Evolutionary conservation across 2,113 vertebrate genomes (phyloP), one percentile per base, ranked within the genome.

Genomic region (Datnioides undecimradiatus): DNA sequence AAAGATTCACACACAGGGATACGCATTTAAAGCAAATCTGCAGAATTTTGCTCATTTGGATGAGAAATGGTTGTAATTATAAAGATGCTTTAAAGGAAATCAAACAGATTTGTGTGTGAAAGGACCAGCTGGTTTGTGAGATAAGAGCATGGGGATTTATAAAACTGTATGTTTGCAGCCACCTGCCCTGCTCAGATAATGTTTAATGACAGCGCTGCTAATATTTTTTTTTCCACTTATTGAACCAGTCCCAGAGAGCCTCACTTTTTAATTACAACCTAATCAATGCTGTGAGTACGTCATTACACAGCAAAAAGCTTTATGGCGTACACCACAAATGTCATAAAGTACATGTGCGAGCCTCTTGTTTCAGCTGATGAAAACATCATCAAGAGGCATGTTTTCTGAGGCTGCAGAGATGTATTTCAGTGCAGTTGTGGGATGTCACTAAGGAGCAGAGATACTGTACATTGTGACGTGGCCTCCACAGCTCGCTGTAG

Each of bases 181-280:
- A 82, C 77, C 75, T 88, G 82, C 76, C 11, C 48, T 10, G 76
- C 52, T 85, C 66, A 80, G 76, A 86, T 76, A 77, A 40, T 33
- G 73, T 84, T 82, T 81, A 84, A 91, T 78, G 74, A 77, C 86
- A 82, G 63, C 16, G 13, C 67, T 71, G 85, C 73, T 70, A 74
- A 84, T 81, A 76, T 88, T 85, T 92, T 91, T 88, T 85, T 92
- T 91, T 91, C 88, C 87, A 90, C 60, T 81, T 92, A 92, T 93
- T 93, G 92, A 93, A 84, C 92, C 92, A 79, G 80, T 79, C 73
- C 74, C 85, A 80, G 70, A 48, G 67, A 90, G 89, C 71, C 73
- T 73, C 77, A 34, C 88, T 90, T 89, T 89, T 83, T 94, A 88
- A 94, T 93, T 92, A 92, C 68, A 23, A 23, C 54, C 81, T 40